Base-by-base conservation (phyloP, 1,140 invertebrate genomes). In the Antheraea mylitta region DNA sequence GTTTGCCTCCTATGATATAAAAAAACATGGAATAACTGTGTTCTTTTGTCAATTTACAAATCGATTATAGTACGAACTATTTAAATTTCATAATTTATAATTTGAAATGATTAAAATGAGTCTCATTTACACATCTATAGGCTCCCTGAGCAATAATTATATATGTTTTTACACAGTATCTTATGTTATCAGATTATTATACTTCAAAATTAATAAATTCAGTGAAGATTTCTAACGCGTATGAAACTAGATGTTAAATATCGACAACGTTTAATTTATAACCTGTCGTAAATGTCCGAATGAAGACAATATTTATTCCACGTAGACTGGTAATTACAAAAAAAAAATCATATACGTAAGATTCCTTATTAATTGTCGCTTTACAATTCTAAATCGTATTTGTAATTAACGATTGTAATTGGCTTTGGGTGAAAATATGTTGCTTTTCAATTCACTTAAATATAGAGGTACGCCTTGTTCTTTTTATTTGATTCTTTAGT, bases 381-480 rank as follows among this genome's bases (percentile, higher is more conserved):
- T 53, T 53, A 53, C 45, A 53, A 53, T 53, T 53, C 45, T 53
- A 1, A 53, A 53, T 53, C 13, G 45, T 53, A 53, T 53, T 53
- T 16, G 45, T 53, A 53, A 53, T 53, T 53, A 53, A 53, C 45
- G 16, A 13, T 53, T 53, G 45, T 53, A 53, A 53, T 53, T 53
- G 16, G 16, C 45, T 53, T 53, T 53, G 16, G 45, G 45, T 53
- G 38, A 42, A 42, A 42, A 42, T 42, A 11, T 42, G 45, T 53
- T 13, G 45, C 45, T 53, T 53, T 53, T 53, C 45, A 53, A 53
- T 53, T 53, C 45, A 16, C 45, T 53, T 53, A 53, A 53, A 53
- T 6, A 53, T 13, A 53, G 45, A 53, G 45, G 45, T 48, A 3
- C 3, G 11, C 11, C 45, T 53, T 53, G 45, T 42, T 42, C 38